phyloP scores from a whole-genome alignment of 1,140 invertebrate genomes.

The Zeugodacus cucurbitae region DNA sequence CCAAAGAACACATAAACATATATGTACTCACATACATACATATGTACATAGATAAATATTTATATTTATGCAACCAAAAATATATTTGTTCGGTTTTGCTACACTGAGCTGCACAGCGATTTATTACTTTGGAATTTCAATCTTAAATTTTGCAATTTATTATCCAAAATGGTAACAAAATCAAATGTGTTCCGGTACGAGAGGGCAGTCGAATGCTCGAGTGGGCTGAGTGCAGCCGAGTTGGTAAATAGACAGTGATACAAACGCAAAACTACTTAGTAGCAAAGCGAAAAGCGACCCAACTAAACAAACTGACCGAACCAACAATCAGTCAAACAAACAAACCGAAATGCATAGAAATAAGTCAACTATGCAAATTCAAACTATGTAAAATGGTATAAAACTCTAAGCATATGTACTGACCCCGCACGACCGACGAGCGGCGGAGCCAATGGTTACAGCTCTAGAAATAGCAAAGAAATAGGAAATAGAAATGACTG shows the following conservation, averaged over 20 bases:
- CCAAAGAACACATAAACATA: not conserved
- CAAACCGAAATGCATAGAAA: not conserved
- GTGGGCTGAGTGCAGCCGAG: not conserved
- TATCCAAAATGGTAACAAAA: constrained; percentile 34
- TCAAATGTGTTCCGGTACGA: not conserved
- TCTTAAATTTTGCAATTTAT: constrained; percentile 59
- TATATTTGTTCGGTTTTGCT: not conserved
- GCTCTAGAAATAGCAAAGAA: not conserved
- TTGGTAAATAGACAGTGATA: not conserved
- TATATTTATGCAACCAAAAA: not conserved
- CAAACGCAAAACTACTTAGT: not conserved
- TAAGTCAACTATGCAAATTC: constrained; percentile 12
- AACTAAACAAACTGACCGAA: not conserved
- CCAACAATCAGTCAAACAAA: constrained; percentile 36
- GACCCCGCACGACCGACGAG: not conserved
- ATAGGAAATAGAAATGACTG: not conserved
- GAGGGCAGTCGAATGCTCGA: not conserved
- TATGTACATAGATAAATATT: not conserved
- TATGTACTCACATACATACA: not conserved
- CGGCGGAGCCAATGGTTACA: not conserved
- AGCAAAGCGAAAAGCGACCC: not conserved
- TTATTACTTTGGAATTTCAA: constrained; percentile 62
- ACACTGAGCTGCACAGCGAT: constrained; percentile 51
- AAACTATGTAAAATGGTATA: not conserved
- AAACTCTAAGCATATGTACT: not conserved